These are phyloP conservation scores for Parauchenoglanis punctatus DNA, from an alignment of 2,797 vertebrate genomes.

Conservation along the genomic window DNA sequence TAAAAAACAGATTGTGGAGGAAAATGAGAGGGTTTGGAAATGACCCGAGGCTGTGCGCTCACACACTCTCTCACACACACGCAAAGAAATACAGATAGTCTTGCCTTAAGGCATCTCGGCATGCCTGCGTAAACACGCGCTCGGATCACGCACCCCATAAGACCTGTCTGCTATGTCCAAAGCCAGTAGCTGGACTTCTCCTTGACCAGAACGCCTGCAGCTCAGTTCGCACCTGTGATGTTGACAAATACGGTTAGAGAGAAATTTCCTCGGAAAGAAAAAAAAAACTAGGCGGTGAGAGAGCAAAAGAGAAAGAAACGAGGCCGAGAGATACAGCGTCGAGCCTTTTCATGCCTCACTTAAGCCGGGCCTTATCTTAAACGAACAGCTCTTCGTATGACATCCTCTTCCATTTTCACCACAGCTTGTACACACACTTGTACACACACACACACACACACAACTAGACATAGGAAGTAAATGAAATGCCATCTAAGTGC, in stretches of 20 bases:
- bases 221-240: slow-evolving; percentile 70
- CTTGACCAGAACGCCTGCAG: slow-evolving; percentile 25
- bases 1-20: neutral
- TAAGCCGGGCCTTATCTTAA: slow-evolving; percentile 72
- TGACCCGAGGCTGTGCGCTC: neutral
- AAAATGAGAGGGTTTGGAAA: neutral
- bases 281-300: neutral
- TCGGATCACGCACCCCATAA: slow-evolving; percentile 20
- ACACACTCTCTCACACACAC: neutral
- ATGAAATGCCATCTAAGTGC: slow-evolving; percentile 43
- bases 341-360: slow-evolving; percentile 65
- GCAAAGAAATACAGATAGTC: neutral
- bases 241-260: slow-evolving; percentile 77
- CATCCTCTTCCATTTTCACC: slow-evolving; percentile 54
- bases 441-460: slow-evolving; percentile 25
- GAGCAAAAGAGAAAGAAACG: slow-evolving; percentile 15
- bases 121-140: neutral
- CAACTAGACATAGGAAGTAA: slow-evolving; percentile 25
- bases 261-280: slow-evolving; percentile 56
- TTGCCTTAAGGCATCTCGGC: neutral
- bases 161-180: neutral
- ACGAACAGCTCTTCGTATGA: slow-evolving; percentile 69
- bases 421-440: neutral
- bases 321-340: slow-evolving; percentile 62
- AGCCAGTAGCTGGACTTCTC: neutral